Conservation (phyloP, 1,140 invertebrate genomes). For the Drosophila bipectinata region DNA sequence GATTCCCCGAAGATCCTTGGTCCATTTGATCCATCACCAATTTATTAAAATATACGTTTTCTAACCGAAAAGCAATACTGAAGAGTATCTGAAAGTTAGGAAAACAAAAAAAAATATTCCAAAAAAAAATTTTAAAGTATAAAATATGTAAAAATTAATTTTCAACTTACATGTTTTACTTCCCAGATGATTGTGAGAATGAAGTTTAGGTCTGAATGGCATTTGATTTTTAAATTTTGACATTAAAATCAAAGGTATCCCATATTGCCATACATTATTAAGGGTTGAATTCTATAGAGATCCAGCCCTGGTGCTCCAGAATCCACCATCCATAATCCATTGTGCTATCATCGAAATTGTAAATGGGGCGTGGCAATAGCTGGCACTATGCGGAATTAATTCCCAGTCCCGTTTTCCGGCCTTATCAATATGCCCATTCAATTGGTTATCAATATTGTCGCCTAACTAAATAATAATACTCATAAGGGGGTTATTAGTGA, state of each 20-base stretch:
- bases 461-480: conserved; percentile 19
- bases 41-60: neutral
- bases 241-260: neutral
- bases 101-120: no score
- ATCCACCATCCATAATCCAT: conserved; percentile 15
- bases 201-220: no score
- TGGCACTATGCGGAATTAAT: conserved; percentile 30
- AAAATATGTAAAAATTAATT: no score
- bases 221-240: neutral
- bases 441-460: conserved; percentile 37
- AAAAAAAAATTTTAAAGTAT: no score
- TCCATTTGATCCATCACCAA: no score
- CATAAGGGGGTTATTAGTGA: conserved; percentile 1
- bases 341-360: conserved; percentile 13
- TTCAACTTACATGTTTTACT: no score
- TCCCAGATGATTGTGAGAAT: no score
- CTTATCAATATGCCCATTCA: conserved; percentile 23
- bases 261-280: neutral
- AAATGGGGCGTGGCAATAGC: conserved; percentile 33
- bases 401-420: neutral
- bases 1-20: no score
- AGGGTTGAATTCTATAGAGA: neutral
- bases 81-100: no score
- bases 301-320: conserved; percentile 17
- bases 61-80: no score